Conservation (phyloP, 2,888 invertebrate species). For the Euzophera pinguis region DNA sequence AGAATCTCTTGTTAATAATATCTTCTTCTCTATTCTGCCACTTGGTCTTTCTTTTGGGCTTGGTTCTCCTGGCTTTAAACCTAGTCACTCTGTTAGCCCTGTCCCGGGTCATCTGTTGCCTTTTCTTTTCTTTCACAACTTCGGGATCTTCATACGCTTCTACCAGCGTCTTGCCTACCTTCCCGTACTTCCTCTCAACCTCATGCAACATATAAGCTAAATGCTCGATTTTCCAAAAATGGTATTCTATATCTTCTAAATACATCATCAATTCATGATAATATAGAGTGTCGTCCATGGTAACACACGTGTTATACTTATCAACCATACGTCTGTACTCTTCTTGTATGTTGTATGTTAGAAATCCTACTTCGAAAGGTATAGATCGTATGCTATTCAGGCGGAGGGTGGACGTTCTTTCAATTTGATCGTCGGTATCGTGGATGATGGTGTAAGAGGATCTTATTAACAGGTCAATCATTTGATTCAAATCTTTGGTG, state of each 20-base stretch:
- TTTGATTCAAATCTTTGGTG: background rate
- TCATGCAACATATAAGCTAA: slow-evolving; percentile 44
- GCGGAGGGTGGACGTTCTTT: background rate
- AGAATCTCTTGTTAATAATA: too few relatives aligned
- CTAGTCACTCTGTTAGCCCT: too few relatives aligned
- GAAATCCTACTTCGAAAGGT: slow-evolving; percentile 20
- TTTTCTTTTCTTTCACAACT: background rate
- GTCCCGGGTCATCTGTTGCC: background rate
- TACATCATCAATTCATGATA: slow-evolving; percentile 22
- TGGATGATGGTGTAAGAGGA: background rate
- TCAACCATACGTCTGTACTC: slow-evolving; percentile 46
- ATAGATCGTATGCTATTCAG: slow-evolving; percentile 9
- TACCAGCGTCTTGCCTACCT: background rate
- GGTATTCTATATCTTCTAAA: slow-evolving; percentile 29
- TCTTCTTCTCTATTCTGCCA: too few relatives aligned
- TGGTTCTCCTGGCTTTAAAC: too few relatives aligned
- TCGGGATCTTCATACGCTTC: background rate
- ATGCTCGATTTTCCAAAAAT: slow-evolving; percentile 41
- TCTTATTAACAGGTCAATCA: background rate
- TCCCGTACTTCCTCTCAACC: slow-evolving; percentile 31
- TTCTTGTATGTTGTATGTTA: slow-evolving; percentile 29
- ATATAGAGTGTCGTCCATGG: background rate
- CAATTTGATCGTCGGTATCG: slow-evolving; percentile 16
- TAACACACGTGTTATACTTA: slow-evolving; percentile 25
- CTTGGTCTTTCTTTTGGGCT: too few relatives aligned